phyloP scores from a whole-genome alignment of 1,140 invertebrate genomes.

The Eupristina koningsbergeri region DNA sequence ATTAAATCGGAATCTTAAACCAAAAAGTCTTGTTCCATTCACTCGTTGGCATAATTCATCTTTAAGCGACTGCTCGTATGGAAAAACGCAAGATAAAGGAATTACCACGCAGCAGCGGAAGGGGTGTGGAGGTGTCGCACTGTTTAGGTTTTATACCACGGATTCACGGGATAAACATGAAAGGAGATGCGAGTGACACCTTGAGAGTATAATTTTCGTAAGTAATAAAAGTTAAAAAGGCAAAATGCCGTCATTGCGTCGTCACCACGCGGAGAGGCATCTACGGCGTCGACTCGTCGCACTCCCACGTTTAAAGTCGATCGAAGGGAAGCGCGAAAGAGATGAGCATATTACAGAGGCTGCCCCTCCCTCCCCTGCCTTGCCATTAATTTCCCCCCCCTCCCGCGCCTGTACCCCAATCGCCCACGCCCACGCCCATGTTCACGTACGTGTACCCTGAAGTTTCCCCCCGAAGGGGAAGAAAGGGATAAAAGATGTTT shows the following conservation, averaged over 20 bases:
- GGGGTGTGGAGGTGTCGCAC: no score
- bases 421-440: no score
- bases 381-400: no score
- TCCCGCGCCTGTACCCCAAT: no score
- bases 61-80: neutral
- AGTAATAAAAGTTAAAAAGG: conserved; percentile 1
- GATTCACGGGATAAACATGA: neutral
- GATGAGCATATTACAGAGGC: no score
- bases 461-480: neutral
- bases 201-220: neutral
- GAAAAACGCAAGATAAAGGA: neutral
- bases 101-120: no score
- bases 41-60: neutral
- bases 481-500: neutral
- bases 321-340: neutral
- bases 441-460: neutral
- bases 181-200: neutral
- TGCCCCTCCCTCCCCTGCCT: no score
- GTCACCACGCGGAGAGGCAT: neutral
- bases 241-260: neutral
- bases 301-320: neutral
- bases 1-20: neutral
- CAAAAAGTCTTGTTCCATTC: neutral
- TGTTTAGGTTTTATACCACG: no score
- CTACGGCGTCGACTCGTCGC: neutral